Base-by-base conservation (phyloP, 1,140 invertebrate genomes). In the Ips nitidus region DNA sequence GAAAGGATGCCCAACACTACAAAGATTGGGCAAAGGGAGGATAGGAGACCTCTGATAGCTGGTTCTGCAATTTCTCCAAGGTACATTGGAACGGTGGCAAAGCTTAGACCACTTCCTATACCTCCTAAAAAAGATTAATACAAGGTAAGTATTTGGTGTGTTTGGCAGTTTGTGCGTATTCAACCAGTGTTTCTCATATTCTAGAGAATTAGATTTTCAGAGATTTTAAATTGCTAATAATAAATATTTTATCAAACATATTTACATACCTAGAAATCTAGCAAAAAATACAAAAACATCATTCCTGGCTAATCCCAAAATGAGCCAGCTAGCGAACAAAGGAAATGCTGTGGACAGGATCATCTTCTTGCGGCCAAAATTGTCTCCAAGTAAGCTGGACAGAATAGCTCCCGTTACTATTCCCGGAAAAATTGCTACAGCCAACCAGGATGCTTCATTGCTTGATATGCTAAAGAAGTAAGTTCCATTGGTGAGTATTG, bases 31-130 rank as follows among this genome's bases (percentile, higher is more conserved):
- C 74, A 75, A 22, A 76, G 68, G 2, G 76, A 75, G 22, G 74
- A 55, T 3, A 73, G 43, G 5, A 71, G 50, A 71, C 92, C 91
- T 36, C 91, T 81, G 1, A 91, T 86, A 65, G 86, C 83, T 71
- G 86, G 80, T 62, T 89, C 85, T 41, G 90, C 83, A 45, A 91
- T 84, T 81, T 90, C 87, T 64, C 86, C 84, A 38, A 90, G 78
- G 75, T 86, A 89, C 78, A 89, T 85, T 0, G 87, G 86, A 37
- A 86, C 86, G 4, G 83, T 81, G 4, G 86, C 84, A 66, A 87
- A 89, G 4, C 87, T 82, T 55, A 88, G 86, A 4, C 88, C 88
- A 66, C 91, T 84, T 0, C 89, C 85, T 2, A 92, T 79, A 43
- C 89, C 90, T 2, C 85, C 81, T 69, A 86, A 43, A 69, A 67